Percentiles rank a stretch among this genome's conserved stretches.
Evolutionary conservation across 2,113 vertebrate species (phyloP).

Genomic region (Lipophrys pholis): DNA sequence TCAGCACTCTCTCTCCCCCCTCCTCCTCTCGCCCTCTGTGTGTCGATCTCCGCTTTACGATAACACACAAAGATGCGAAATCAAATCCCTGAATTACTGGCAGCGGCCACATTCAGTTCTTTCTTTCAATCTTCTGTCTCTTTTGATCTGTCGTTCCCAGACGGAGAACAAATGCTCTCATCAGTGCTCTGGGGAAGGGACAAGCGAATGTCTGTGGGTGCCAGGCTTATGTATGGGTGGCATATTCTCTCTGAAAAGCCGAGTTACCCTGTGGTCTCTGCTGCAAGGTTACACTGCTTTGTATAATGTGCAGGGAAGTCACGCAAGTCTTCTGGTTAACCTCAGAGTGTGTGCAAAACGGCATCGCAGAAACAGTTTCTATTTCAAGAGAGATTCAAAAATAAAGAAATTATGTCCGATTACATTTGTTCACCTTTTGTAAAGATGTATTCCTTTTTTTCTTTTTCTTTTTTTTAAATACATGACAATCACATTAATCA

Average conservation of each 20-base stretch:
- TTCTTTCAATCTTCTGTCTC: slow-evolving; percentile 34
- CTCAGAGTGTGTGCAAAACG: slow-evolving; percentile 45
- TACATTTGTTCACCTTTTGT: background rate
- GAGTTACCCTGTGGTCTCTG: slow-evolving; percentile 33
- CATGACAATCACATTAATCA: no score
- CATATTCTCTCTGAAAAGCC: slow-evolving; percentile 45
- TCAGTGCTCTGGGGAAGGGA: slow-evolving; percentile 38
- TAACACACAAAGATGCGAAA: slow-evolving; percentile 71
- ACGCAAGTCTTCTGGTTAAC: slow-evolving; percentile 55
- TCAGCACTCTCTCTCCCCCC: background rate
- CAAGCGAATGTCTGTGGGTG: slow-evolving; percentile 48
- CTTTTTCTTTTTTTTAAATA: no score
- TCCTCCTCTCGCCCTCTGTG: background rate
- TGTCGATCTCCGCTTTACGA: slow-evolving; percentile 50
- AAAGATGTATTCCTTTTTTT: no score
- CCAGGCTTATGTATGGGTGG: slow-evolving; percentile 61
- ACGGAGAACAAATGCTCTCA: slow-evolving; percentile 62
- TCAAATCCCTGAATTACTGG: slow-evolving; percentile 63
- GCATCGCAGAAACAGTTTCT: slow-evolving; percentile 8
- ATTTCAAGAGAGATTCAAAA: background rate
- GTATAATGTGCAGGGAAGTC: slow-evolving; percentile 44
- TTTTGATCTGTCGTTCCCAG: slow-evolving; percentile 53
- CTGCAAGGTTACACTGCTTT: slow-evolving; percentile 58
- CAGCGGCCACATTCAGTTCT: slow-evolving; percentile 53
- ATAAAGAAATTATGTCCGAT: background rate